A percentile compares a stretch with the other conserved stretches of the same genome.
Evolutionary conservation across 2,888 invertebrate species (phyloP).

Genomic region (Clunio marinus): DNA sequence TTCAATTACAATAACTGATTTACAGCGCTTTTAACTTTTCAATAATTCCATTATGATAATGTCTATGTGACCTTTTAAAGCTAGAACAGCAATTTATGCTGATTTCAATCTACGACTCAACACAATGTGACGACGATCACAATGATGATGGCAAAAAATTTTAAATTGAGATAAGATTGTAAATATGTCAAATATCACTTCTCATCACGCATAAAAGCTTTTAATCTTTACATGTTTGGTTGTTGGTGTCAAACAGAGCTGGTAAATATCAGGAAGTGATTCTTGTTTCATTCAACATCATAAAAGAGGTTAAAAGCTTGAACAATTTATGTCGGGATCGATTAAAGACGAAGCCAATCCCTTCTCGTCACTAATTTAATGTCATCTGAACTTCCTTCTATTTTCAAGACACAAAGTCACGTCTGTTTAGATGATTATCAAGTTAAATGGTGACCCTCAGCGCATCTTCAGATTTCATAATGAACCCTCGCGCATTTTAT

Average conservation of each 20-base stretch:
- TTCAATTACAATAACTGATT: slow-evolving; percentile 37
- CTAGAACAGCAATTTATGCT: slow-evolving; percentile 1
- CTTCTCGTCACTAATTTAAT: too few species aligned
- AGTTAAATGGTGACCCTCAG: slow-evolving; percentile 4
- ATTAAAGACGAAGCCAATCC: too few species aligned
- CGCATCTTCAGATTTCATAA: slow-evolving; percentile 1
- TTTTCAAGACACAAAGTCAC: background rate
- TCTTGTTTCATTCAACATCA: too few species aligned
- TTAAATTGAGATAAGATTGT: slow-evolving; percentile 18
- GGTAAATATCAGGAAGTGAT: too few species aligned
- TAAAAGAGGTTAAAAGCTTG: too few species aligned
- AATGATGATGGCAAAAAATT: slow-evolving; percentile 8
- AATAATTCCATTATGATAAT: slow-evolving; percentile 12
- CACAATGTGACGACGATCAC: background rate
- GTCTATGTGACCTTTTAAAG: slow-evolving; percentile 13
- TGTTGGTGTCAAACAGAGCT: too few species aligned
- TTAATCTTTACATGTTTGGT: too few species aligned
- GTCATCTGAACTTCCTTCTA: background rate
- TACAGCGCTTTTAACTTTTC: slow-evolving; percentile 18
- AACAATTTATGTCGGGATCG: background rate
- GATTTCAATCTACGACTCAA: too few species aligned
- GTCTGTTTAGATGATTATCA: background rate
- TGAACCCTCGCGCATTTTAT: background rate
- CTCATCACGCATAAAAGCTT: background rate
- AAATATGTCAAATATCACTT: slow-evolving; percentile 15